Evolutionary conservation across 2,888 invertebrate genomes (phyloP).

Genomic region (Eristalinus aeneus): DNA sequence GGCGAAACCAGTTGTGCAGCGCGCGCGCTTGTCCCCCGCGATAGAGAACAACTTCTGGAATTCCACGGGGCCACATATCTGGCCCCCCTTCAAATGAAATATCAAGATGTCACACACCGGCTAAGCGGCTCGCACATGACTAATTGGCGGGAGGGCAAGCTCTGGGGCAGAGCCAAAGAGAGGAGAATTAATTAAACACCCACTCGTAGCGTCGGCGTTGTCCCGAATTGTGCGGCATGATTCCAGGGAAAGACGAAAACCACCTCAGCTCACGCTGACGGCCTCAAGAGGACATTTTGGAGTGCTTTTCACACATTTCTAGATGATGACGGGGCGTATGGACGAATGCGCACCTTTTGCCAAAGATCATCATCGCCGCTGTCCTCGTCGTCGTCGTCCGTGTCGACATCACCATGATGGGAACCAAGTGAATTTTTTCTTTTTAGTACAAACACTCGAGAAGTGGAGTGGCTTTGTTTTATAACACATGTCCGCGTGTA

Average conservation of each 20-base stretch:
- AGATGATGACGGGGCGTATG: conserved; percentile 57
- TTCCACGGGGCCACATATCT: conserved; percentile 27
- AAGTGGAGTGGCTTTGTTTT: conserved; percentile 64
- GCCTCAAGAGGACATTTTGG: conserved; percentile 67
- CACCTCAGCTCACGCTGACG: conserved; percentile 16
- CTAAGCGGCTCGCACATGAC: conserved; percentile 55
- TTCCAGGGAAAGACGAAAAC: background rate
- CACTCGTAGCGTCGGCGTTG: conserved; percentile 25
- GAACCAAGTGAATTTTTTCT: conserved; percentile 5
- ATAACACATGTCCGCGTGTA: conserved; percentile 58
- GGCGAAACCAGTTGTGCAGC: conserved; percentile 11
- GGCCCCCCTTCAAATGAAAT: conserved; percentile 50
- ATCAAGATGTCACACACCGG: conserved; percentile 65
- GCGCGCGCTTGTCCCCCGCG: conserved; percentile 27
- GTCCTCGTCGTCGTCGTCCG: background rate
- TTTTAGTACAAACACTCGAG: conserved; percentile 59
- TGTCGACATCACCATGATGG: background rate
- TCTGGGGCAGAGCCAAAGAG: conserved; percentile 24
- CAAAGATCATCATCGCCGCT: conserved; percentile 42
- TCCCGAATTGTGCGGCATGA: conserved; percentile 18
- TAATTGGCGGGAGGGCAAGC: conserved; percentile 61
- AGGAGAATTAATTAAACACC: conserved; percentile 68
- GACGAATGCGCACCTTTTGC: conserved; percentile 62
- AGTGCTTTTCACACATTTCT: conserved; percentile 71
- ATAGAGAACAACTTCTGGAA: conserved; percentile 66